Base-by-base conservation (phyloP, 2,113 vertebrate genomes). In the Bettongia penicillata region DNA sequence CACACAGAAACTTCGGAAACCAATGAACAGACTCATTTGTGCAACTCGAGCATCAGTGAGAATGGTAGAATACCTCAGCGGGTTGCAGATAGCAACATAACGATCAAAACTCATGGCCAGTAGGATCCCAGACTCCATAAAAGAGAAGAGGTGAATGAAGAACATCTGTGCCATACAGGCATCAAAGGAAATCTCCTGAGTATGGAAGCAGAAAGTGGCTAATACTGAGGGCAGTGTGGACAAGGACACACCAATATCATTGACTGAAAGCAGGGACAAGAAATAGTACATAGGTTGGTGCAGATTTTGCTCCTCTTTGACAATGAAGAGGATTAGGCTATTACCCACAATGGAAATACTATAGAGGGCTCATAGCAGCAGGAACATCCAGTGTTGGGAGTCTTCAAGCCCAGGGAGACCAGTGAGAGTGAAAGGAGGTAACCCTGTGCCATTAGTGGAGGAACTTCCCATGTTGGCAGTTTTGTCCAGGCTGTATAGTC, bases 81-180 rank as follows among this genome's bases (percentile, higher is more conserved):
- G 92, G 23, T n/a, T 23, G 49, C 92, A 93, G 50, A 93, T 93
- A n/a, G 92, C 92, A n/a, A 93, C 92, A 93, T 84, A 92, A 61
- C 49, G 49, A 24, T 92, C 92, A 92, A 92, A 92, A 31, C 57
- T 77, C 92, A 77, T 50, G 47, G 89, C 93, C 48, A 94, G 31
- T 3, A 94, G 16, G 47, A 94, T 89, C 89, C 51, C 84, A 26
- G 93, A 94, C 48, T 94, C 93, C 53, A 90, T 51, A 43, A 61
- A 49, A 3, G 93, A 90, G 52, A 90, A 93, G 28, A 28, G 7
- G 37, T 90, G 93, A 14, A 77, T 43, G 51, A 68, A 92, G 47
- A 94, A 94, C 43, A 94, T 55, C 53, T 94, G 93, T 7, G 48
- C 89, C 89, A 94, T 57, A 51, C 93, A 94, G 31, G 47, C 31